Evolutionary conservation across 1,140 invertebrate species (phyloP), one percentile per base, ranked within the genome.

Genomic region (Micrasema minimum): DNA sequence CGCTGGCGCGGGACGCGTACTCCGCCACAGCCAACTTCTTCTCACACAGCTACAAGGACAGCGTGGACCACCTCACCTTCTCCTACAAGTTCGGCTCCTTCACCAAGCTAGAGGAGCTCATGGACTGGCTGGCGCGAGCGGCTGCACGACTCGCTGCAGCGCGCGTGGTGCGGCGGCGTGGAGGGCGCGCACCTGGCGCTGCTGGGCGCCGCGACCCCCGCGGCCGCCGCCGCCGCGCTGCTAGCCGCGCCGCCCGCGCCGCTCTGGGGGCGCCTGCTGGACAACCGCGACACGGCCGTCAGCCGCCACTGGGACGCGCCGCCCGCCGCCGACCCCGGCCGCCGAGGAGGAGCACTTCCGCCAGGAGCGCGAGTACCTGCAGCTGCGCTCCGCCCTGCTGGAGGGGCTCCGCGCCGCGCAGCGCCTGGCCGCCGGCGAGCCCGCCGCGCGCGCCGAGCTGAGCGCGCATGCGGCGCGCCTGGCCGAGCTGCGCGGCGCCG

Each of bases 61-160:
- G 93, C 77, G 89, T 93, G 48, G 96, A 98, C 81, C 94, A 96
- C 80, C 85, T 98, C 59, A 94, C 95, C 20, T 91, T 93, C 77
- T 93, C 93, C 2, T 98, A 97, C 81, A 96, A 96, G 79, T 97
- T 91, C 82, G 96, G 96, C 11, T 96, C 95, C 41, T 97, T 97
- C 84, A 88, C 91, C 61, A 96, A 97, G 86, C 90, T 98, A 75
- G 88, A 92, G 75, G 95, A 98, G 81, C 94, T 98, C 81, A 89
- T 95, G 67, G 90, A 93, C 76, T 93, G 96, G 78, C 76, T 93
- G 96, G 26, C 87, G 91, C 75, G 90, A 93, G 78, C 86, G 91
- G 66, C 80, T 98, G 37, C 90, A 93, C 69, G 90, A 92, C 77
- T 97, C 96, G 66, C 83, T 95, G 51, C 93, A 96, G 82, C 92